Evolutionary conservation across 2,888 invertebrate genomes (phyloP).

Genomic region (Hipparchia semele): DNA sequence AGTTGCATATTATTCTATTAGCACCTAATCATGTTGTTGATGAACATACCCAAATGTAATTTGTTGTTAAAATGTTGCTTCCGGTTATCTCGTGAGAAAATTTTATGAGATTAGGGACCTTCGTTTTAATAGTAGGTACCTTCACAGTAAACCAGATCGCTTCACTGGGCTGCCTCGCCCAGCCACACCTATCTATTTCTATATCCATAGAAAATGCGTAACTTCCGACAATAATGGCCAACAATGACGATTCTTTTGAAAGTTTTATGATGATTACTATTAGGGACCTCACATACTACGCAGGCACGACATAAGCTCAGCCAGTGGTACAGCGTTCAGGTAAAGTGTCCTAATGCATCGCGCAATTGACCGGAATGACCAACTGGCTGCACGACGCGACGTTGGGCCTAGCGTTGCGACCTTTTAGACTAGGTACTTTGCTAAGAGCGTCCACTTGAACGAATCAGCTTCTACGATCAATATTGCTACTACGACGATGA

Average conservation of each 20-base stretch:
- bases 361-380: too few relatives aligned
- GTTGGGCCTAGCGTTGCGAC: too few relatives aligned
- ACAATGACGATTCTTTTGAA: neutral
- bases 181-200: conserved; percentile 6
- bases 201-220: conserved; percentile 4
- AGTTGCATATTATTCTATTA: neutral
- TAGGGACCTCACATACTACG: too few relatives aligned
- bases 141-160: neutral
- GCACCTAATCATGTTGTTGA: neutral
- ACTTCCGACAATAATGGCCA: neutral
- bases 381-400: too few relatives aligned
- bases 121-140: neutral
- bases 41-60: neutral
- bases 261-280: neutral
- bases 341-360: too few relatives aligned
- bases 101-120: conserved; percentile 9
- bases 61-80: neutral
- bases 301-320: too few relatives aligned
- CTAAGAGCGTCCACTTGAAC: too few relatives aligned
- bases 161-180: conserved; percentile 2
- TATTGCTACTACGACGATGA: too few relatives aligned
- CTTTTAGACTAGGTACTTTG: too few relatives aligned
- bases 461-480: too few relatives aligned
- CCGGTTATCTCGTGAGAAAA: neutral
- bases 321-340: too few relatives aligned